Evolutionary conservation across 2,797 vertebrate species (phyloP).

Genomic region (Enteromius afrohamiltoni): DNA sequence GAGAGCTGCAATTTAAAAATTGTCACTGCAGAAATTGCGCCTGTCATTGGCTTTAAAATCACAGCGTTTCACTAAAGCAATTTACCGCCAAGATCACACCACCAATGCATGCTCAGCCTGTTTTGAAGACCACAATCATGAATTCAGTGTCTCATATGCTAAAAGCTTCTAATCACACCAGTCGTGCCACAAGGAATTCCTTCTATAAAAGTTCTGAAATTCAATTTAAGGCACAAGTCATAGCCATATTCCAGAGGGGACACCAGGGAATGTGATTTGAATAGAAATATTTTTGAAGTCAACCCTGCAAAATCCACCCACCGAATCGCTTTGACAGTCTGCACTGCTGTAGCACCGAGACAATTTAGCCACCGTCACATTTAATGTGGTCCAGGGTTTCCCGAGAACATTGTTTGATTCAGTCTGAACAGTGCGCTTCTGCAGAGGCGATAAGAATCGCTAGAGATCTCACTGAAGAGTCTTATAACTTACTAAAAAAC

Average conservation of each 20-base stretch:
- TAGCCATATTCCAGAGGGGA: background rate
- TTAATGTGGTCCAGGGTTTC: slow-evolving; percentile 12
- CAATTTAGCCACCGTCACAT: slow-evolving; percentile 35
- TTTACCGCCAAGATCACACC: background rate
- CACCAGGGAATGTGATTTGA: slow-evolving; percentile 25
- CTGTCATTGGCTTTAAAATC: slow-evolving; percentile 18
- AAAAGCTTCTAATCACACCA: slow-evolving; percentile 13
- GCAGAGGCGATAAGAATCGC: background rate
- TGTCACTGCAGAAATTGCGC: background rate
- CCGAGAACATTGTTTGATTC: slow-evolving; percentile 1
- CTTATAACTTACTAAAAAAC: background rate
- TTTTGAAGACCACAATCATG: background rate
- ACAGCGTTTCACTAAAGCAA: slow-evolving; percentile 1
- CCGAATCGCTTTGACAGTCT: slow-evolving; percentile 25
- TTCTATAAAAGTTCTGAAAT: slow-evolving; percentile 18
- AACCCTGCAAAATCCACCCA: slow-evolving; percentile 20
- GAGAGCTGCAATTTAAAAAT: slow-evolving; percentile 15
- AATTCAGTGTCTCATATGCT: slow-evolving; percentile 5
- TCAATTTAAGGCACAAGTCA: slow-evolving; percentile 5
- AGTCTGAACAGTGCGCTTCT: background rate
- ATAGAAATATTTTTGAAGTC: slow-evolving; percentile 39
- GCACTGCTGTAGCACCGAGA: slow-evolving; percentile 26
- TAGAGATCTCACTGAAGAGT: background rate
- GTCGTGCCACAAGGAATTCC: background rate
- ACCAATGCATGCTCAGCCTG: background rate